phyloP scores from a whole-genome alignment of 2,113 vertebrate genomes.

The Erpornis zantholeuca region DNA sequence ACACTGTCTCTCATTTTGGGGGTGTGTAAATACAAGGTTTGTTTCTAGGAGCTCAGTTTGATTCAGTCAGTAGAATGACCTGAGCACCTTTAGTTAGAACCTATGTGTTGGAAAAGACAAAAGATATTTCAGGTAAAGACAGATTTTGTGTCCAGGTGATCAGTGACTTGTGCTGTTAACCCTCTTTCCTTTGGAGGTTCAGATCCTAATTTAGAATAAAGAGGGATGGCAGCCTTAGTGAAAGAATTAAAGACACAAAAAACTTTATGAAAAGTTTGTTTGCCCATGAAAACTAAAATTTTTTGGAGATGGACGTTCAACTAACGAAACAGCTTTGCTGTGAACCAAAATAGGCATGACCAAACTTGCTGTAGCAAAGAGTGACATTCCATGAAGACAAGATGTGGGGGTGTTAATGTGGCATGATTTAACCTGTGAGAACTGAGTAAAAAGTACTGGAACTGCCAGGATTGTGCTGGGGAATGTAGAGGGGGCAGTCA shows the following conservation, averaged over 20 bases:
- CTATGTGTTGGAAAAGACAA: background rate
- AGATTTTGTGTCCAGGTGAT: background rate
- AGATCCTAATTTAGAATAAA: background rate
- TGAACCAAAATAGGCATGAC: background rate
- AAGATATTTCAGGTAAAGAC: background rate
- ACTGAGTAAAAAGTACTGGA: background rate
- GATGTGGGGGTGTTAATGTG: background rate
- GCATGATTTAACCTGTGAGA: background rate
- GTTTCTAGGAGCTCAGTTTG: background rate
- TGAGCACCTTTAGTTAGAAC: background rate
- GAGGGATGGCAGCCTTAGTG: background rate
- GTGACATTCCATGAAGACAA: background rate
- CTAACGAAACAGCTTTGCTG: background rate
- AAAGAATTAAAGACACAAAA: background rate
- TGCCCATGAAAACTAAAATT: background rate
- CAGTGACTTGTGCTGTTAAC: background rate
- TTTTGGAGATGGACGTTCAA: background rate
- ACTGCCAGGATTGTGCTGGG: background rate
- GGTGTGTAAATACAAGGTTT: background rate
- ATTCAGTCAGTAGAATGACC: background rate
- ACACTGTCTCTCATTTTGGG: background rate
- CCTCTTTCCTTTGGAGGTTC: background rate
- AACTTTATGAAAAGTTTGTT: background rate
- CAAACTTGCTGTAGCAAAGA: background rate
- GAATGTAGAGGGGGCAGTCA: background rate